Percentiles rank a stretch among this genome's conserved stretches.
These are phyloP conservation scores for Acanthis flammea DNA, from an alignment of 2,797 vertebrate species.

Conservation along the genomic window DNA sequence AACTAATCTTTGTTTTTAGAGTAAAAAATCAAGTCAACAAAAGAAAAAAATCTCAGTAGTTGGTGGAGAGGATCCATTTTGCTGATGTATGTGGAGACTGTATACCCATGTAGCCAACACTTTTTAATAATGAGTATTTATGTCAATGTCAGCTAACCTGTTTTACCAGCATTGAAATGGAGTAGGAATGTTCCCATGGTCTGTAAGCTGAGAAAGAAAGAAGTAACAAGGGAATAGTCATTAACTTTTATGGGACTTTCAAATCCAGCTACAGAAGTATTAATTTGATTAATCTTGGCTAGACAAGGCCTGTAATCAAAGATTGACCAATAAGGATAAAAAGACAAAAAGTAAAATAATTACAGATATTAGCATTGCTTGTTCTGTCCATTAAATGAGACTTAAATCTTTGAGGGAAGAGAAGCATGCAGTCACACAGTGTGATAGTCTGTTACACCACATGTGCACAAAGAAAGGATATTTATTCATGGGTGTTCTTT, in stretches of 20 bases:
- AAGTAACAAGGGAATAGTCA: neutral
- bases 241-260: neutral
- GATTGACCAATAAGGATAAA: neutral
- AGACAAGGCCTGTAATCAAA: neutral
- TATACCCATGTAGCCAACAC: neutral
- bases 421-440: neutral
- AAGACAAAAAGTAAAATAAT: neutral
- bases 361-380: neutral
- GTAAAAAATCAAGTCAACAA: neutral
- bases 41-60: neutral
- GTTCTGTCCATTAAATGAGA: neutral
- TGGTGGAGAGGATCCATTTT: neutral
- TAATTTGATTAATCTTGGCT: neutral
- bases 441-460: neutral
- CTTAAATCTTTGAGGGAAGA: neutral
- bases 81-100: neutral
- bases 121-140: neutral
- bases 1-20: neutral
- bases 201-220: neutral
- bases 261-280: neutral
- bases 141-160: neutral
- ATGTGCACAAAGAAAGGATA: neutral
- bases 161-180: neutral
- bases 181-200: neutral
- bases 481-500: neutral